Percentiles rank a stretch among this genome's conserved stretches.
Evolutionary conservation across 2,888 invertebrate genomes (phyloP).

Genomic region (Ophonus ardosiacus): DNA sequence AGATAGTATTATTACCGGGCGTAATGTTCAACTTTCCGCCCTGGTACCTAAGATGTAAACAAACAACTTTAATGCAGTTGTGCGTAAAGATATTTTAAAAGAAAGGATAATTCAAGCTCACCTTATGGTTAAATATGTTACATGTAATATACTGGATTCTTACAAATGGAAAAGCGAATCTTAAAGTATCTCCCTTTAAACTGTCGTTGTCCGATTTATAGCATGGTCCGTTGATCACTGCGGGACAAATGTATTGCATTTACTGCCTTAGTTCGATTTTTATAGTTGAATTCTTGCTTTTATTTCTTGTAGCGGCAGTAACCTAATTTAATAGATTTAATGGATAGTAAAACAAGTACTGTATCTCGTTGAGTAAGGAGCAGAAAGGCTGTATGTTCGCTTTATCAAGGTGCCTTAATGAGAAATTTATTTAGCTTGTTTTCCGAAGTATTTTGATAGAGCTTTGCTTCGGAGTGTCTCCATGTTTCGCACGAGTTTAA

Average conservation of each 20-base stretch:
- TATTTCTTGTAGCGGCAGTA: neutral
- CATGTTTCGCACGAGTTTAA: constrained; percentile 46
- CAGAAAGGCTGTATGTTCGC: neutral
- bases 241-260: neutral
- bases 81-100: too few relatives aligned
- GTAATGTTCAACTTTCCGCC: too few relatives aligned
- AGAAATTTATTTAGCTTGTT: constrained; percentile 55
- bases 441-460: constrained; percentile 52
- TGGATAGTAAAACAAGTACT: constrained; percentile 2
- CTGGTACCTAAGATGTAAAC: too few relatives aligned
- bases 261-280: neutral
- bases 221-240: neutral
- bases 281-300: neutral
- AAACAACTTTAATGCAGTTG: too few relatives aligned
- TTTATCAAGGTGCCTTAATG: constrained; percentile 45
- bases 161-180: neutral
- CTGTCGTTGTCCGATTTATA: neutral
- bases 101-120: too few relatives aligned
- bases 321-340: constrained; percentile 3
- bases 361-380: constrained; percentile 15
- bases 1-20: too few relatives aligned
- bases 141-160: neutral
- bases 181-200: neutral
- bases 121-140: too few relatives aligned
- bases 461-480: constrained; percentile 3